These are phyloP conservation scores for Dasysyrphus albostriatus DNA, from an alignment of 2,888 invertebrate species.

Conservation along the genomic window DNA sequence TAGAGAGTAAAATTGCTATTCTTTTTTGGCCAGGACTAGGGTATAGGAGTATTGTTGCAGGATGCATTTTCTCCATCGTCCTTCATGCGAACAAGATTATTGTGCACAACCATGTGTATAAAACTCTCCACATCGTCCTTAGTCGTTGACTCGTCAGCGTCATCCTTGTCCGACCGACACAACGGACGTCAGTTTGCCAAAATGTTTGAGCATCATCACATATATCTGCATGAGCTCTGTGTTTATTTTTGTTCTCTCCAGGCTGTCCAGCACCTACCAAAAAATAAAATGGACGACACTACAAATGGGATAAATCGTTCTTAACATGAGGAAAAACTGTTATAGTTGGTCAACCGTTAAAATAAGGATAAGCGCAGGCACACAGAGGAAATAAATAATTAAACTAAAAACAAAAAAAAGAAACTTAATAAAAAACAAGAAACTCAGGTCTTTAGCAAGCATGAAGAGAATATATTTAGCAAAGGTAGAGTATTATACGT, in stretches of 20 bases:
- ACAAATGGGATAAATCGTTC: constrained; percentile 63
- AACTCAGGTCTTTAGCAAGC: constrained; percentile 39
- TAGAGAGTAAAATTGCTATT: constrained; percentile 60
- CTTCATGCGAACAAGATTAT: constrained; percentile 68
- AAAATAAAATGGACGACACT: constrained; percentile 16
- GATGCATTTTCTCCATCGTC: constrained; percentile 63
- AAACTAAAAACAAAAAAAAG: constrained; percentile 44
- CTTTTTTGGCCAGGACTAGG: constrained; percentile 8
- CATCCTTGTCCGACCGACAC: neutral
- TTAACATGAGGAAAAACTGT: constrained; percentile 69
- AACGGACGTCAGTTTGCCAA: constrained; percentile 37
- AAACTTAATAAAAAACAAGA: constrained; percentile 15
- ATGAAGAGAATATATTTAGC: constrained; percentile 51
- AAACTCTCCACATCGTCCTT: constrained; percentile 33
- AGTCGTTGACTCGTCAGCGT: neutral
- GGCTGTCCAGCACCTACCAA: constrained; percentile 18
- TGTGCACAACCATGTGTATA: constrained; percentile 62
- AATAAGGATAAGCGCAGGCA: constrained; percentile 71
- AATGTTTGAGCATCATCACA: constrained; percentile 24
- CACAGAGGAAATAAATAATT: constrained; percentile 73
- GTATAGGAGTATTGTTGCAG: constrained; percentile 31
- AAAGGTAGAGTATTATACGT: neutral
- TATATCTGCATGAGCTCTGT: constrained; percentile 20
- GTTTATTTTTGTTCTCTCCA: constrained; percentile 54
- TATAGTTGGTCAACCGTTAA: constrained; percentile 75